These are phyloP conservation scores for Zaprionus lineosus DNA, from an alignment of 2,888 invertebrate species.

Conservation along the genomic window DNA sequence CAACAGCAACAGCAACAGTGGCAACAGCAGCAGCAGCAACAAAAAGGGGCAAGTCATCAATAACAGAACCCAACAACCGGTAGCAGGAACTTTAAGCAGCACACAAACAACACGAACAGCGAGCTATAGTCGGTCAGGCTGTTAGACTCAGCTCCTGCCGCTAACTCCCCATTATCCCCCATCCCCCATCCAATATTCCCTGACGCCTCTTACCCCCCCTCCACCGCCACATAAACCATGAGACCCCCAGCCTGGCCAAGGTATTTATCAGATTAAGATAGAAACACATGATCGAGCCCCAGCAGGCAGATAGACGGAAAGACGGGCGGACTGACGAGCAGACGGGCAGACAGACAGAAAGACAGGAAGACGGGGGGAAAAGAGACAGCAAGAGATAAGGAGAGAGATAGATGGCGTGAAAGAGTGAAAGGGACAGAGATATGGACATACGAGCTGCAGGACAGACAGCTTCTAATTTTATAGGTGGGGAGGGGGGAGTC, in stretches of 20 bases:
- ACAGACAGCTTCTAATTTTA: constrained; percentile 53
- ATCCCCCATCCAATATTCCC: too few species aligned
- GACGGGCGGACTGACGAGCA: neutral
- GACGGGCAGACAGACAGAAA: neutral
- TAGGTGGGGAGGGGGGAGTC: constrained; percentile 21
- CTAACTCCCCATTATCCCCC: too few species aligned
- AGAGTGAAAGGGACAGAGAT: too few species aligned
- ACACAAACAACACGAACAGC: constrained; percentile 38
- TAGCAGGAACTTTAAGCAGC: constrained; percentile 50
- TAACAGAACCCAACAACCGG: constrained; percentile 50
- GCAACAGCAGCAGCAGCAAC: constrained; percentile 8
- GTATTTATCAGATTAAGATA: constrained; percentile 72
- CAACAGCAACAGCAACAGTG: neutral
- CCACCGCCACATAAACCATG: too few species aligned
- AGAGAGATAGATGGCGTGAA: too few species aligned
- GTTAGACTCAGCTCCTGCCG: neutral
- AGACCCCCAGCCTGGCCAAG: constrained; percentile 25
- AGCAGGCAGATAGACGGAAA: neutral
- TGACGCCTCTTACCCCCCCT: constrained; percentile 2
- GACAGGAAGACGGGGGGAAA: too few species aligned
- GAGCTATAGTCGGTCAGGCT: constrained; percentile 1
- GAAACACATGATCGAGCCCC: constrained; percentile 61
- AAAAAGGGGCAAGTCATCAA: constrained; percentile 52
- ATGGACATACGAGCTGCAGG: too few species aligned
- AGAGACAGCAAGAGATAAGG: too few species aligned